Conservation (phyloP, 1,140 invertebrate species). For the Plutomurus gul region DNA sequence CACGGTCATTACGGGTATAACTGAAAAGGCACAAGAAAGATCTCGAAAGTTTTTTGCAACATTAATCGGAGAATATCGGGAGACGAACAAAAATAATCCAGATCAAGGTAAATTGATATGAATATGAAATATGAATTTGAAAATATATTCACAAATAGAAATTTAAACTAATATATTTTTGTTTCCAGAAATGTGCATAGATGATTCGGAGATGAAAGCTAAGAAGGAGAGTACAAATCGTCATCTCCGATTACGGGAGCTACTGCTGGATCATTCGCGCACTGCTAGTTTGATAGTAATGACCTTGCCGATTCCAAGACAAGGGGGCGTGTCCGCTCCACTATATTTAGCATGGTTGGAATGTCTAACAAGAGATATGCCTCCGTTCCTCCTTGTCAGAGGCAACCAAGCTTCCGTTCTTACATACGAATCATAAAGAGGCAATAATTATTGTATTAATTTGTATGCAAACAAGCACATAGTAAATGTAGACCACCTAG, state of each 20-base stretch:
- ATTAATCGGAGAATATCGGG: conserved; percentile 41
- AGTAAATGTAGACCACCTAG: too few species aligned
- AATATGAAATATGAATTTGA: conserved; percentile 65
- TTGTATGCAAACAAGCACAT: too few species aligned
- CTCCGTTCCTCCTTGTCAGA: conserved; percentile 84
- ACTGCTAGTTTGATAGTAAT: conserved; percentile 62
- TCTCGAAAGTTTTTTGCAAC: conserved; percentile 53
- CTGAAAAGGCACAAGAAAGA: conserved; percentile 50
- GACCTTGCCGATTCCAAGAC: conserved; percentile 89
- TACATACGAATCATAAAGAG: conserved; percentile 88
- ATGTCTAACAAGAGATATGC: conserved; percentile 83
- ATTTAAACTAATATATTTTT: background rate
- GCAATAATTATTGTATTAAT: too few species aligned
- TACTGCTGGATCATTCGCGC: conserved; percentile 59
- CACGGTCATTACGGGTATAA: conserved; percentile 61
- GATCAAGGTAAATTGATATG: conserved; percentile 60
- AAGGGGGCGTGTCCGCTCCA: conserved; percentile 82
- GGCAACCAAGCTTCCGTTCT: conserved; percentile 93
- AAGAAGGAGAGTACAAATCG: conserved; percentile 58
- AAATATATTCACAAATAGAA: background rate
- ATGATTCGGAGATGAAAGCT: conserved; percentile 36
- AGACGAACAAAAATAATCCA: background rate
- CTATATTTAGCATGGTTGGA: conserved; percentile 95
- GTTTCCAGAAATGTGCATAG: conserved; percentile 50
- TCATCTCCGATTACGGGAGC: conserved; percentile 60